phyloP scores from a whole-genome alignment of 1,140 invertebrate genomes.

The Bombus picipes region DNA sequence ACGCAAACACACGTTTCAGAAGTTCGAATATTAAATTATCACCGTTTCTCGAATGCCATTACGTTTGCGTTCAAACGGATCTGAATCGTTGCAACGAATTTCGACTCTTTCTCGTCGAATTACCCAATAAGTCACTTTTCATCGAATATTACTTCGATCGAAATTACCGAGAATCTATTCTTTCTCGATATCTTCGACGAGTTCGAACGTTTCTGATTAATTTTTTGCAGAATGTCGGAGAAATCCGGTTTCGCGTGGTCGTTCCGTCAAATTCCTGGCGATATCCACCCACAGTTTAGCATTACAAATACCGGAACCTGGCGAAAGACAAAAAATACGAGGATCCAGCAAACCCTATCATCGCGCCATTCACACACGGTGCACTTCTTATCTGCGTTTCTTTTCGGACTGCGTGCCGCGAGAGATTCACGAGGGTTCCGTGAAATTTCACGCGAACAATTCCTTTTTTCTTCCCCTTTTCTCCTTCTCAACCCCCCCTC shows the following conservation, averaged over 20 bases:
- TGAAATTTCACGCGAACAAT: conserved; percentile 38
- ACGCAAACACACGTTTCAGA: too few relatives aligned
- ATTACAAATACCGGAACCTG: conserved; percentile 1
- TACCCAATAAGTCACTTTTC: accelerated
- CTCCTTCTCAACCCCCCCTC: not conserved
- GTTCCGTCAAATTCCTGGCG: not conserved
- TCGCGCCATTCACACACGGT: conserved; percentile 15
- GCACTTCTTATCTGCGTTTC: conserved; percentile 41
- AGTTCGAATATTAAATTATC: too few relatives aligned
- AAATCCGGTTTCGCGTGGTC: not conserved
- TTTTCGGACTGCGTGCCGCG: conserved; percentile 27
- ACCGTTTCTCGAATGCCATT: too few relatives aligned
- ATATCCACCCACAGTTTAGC: not conserved
- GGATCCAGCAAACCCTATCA: conserved; percentile 20
- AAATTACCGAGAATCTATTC: too few relatives aligned
- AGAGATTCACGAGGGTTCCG: conserved; percentile 39
- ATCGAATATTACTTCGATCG: accelerated
- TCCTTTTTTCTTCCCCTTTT: not conserved
- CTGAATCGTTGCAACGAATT: too few relatives aligned
- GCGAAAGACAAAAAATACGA: not conserved
- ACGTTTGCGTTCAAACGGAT: too few relatives aligned
- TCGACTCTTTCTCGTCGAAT: too few relatives aligned
- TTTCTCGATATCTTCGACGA: too few relatives aligned
- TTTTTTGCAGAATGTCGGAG: not conserved
- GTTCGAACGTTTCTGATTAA: too few relatives aligned